A percentile compares a stretch with the other conserved stretches of the same genome.
phyloP scores from a whole-genome alignment of 2,113 vertebrate genomes.

The Rousettus leschenaultii region DNA sequence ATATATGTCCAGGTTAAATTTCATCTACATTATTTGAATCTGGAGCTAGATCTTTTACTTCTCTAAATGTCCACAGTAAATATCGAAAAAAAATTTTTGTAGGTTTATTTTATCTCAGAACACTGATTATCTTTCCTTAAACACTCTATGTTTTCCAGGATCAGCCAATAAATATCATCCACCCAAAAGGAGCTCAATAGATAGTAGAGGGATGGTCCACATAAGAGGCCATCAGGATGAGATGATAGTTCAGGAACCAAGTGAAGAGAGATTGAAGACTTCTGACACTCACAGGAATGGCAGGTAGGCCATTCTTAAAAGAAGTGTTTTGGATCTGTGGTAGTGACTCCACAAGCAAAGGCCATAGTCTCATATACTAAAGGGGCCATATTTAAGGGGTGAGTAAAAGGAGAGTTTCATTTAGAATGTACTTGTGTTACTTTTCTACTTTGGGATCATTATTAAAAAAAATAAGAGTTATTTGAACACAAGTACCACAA shows the following conservation, averaged over 20 bases:
- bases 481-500: background rate
- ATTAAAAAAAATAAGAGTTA: background rate
- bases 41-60: background rate
- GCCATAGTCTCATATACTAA: background rate
- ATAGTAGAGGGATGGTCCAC: background rate
- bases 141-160: background rate
- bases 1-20: background rate
- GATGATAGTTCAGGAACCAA: background rate
- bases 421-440: background rate
- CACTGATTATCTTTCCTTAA: background rate
- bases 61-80: background rate
- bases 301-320: background rate
- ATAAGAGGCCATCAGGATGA: background rate
- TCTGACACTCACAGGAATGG: background rate
- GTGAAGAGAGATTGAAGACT: background rate
- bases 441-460: background rate
- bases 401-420: background rate
- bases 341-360: background rate
- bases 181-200: background rate
- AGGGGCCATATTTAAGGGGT: background rate
- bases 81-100: background rate
- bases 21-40: background rate
- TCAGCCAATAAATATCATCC: background rate
- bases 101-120: background rate
- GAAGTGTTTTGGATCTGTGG: background rate